Percentiles rank a stretch among this genome's conserved stretches.
Conservation (phyloP, 2,888 invertebrate species). For the Mechanitis mazaeus region DNA sequence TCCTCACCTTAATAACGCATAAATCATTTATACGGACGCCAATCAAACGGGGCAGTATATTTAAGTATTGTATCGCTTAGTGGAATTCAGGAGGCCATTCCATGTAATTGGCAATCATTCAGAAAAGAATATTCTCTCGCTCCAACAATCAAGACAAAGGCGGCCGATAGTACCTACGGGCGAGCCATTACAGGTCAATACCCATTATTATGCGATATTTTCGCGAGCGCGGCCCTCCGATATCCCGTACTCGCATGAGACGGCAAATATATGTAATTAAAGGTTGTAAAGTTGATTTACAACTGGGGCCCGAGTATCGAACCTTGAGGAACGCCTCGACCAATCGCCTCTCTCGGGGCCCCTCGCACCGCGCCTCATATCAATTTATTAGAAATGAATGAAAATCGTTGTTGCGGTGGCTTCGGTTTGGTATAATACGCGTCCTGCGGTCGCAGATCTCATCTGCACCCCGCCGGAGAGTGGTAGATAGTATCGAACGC, state of each 20-base stretch:
- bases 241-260: conserved; percentile 72
- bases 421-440: conserved; percentile 61
- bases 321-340: conserved; percentile 63
- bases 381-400: conserved; percentile 76
- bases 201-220: conserved; percentile 77
- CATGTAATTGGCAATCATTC: conserved; percentile 76
- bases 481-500: conserved; percentile 66
- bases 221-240: conserved; percentile 73
- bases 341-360: conserved; percentile 54
- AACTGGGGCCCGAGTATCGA: conserved; percentile 66
- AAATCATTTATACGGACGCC: conserved; percentile 67
- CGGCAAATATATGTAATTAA: conserved; percentile 77
- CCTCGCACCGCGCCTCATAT: conserved; percentile 59
- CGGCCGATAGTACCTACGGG: conserved; percentile 73
- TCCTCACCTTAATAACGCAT: conserved; percentile 58
- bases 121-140: conserved; percentile 69
- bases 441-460: conserved; percentile 68
- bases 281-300: conserved; percentile 77
- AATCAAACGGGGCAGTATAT: conserved; percentile 59
- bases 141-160: conserved; percentile 74
- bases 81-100: conserved; percentile 71
- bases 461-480: conserved; percentile 55
- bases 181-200: conserved; percentile 75
- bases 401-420: conserved; percentile 71
- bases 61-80: conserved; percentile 61